A percentile compares a stretch with the other conserved stretches of the same genome.
phyloP scores from a whole-genome alignment of 1,140 invertebrate genomes.

The Vollenhovia emeryi region DNA sequence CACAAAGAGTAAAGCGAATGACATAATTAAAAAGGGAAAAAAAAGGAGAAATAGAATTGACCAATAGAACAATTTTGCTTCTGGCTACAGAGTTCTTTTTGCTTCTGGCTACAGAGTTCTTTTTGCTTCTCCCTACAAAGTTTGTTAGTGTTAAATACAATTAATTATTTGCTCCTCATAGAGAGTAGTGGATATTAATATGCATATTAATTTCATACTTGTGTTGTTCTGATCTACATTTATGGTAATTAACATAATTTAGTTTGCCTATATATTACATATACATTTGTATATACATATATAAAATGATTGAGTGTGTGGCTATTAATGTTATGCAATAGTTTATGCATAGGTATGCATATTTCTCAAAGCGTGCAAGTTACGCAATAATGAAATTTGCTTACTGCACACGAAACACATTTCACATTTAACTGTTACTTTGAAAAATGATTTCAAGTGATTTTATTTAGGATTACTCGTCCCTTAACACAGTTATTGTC shows the following conservation, averaged over 20 bases:
- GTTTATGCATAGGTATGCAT: not conserved
- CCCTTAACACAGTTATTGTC: not conserved
- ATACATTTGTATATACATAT: no score
- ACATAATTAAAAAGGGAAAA: not conserved
- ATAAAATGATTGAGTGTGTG: not conserved
- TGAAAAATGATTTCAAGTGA: no score
- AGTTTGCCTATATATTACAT: conserved; percentile 3
- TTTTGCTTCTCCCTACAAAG: not conserved
- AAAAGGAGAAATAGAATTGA: not conserved
- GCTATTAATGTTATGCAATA: conserved; percentile 6
- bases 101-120: no score
- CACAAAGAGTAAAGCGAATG: not conserved
- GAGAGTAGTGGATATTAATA: not conserved
- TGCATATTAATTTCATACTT: not conserved
- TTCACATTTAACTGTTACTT: not conserved
- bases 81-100: not conserved
- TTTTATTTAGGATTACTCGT: not conserved
- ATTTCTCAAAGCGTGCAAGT: not conserved
- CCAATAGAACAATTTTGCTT: conserved; percentile 1
- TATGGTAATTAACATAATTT: conserved; percentile 15
- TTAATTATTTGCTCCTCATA: conserved; percentile 6
- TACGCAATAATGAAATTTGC: conserved; percentile 16
- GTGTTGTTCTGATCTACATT: not conserved
- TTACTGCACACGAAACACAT: not conserved
- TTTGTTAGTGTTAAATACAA: not conserved